Evolutionary conservation across 1,140 invertebrate genomes (phyloP).

Genomic region (Ceratitis capitata): DNA sequence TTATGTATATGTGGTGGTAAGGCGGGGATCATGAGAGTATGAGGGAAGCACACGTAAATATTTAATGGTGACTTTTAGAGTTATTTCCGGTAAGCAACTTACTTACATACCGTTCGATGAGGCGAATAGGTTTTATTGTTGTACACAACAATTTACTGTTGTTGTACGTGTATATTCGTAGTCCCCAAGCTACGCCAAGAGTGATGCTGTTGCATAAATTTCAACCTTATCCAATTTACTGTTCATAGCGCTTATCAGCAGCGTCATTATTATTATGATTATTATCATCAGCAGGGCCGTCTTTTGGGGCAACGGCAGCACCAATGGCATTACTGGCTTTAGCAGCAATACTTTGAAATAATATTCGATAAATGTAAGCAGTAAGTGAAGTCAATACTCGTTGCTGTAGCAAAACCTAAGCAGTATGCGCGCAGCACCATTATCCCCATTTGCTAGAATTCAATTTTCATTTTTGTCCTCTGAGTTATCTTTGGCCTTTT

Average conservation of each 20-base stretch:
- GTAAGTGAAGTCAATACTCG: neutral
- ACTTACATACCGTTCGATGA: neutral
- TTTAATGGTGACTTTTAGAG: slow-evolving; percentile 40
- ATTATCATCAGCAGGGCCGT: neutral
- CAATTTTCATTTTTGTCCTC: slow-evolving; percentile 5
- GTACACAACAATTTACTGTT: neutral
- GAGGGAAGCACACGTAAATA: neutral
- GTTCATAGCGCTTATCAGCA: slow-evolving; percentile 3
- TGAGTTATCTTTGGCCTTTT: neutral
- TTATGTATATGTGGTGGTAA: neutral
- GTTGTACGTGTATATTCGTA: neutral
- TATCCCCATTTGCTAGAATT: neutral
- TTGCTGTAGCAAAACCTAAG: neutral
- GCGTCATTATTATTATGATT: slow-evolving; percentile 19
- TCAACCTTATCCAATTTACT: slow-evolving; percentile 22
- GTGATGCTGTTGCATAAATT: slow-evolving; percentile 12
- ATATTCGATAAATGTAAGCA: neutral
- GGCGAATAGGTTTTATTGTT: neutral
- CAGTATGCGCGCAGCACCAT: neutral
- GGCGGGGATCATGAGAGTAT: neutral
- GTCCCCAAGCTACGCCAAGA: neutral
- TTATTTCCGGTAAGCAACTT: slow-evolving; percentile 35
- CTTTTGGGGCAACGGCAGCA: neutral
- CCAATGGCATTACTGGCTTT: neutral
- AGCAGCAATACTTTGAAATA: slow-evolving; percentile 7